Percentiles rank a stretch among this genome's conserved stretches.
These are phyloP conservation scores for Cephonodes hylas DNA, from an alignment of 2,888 invertebrate species.

Conservation along the genomic window DNA sequence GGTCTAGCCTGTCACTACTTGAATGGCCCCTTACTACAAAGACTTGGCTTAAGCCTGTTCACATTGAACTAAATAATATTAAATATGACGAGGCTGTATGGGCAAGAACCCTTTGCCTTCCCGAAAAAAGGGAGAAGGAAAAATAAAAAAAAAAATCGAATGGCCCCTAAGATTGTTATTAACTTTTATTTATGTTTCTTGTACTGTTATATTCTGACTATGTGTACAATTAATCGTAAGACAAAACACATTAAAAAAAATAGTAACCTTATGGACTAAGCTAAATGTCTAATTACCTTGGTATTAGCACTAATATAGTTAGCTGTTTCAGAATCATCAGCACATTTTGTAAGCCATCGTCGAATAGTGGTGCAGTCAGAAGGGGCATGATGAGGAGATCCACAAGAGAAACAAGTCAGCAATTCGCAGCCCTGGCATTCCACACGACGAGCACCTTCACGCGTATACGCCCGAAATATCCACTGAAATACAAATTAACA, in stretches of 20 bases:
- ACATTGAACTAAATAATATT: too few relatives aligned
- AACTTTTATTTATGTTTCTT: background rate
- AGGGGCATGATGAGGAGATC: conserved; percentile 98
- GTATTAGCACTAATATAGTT: conserved; percentile 99
- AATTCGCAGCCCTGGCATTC: conserved; percentile 94
- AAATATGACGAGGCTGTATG: too few relatives aligned
- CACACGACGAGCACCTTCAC: conserved; percentile 87
- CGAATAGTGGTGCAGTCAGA: conserved; percentile 97
- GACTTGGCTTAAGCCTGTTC: too few relatives aligned
- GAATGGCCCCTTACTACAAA: too few relatives aligned
- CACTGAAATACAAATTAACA: conserved; percentile 55
- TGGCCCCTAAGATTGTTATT: too few relatives aligned
- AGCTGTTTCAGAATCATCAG: conserved; percentile 99
- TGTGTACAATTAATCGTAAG: too few relatives aligned
- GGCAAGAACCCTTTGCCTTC: too few relatives aligned
- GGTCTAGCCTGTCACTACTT: too few relatives aligned
- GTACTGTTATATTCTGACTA: background rate
- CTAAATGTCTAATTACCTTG: conserved; percentile 84
- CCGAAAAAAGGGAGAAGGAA: too few relatives aligned
- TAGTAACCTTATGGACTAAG: too few relatives aligned
- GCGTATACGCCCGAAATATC: conserved; percentile 92
- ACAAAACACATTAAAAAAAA: too few relatives aligned
- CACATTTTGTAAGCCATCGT: conserved; percentile 99
- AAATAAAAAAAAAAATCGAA: too few relatives aligned
- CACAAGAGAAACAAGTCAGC: conserved; percentile 96